phyloP scores from a whole-genome alignment of 2,888 invertebrate genomes.

The Lordiphosa fenestrarum region DNA sequence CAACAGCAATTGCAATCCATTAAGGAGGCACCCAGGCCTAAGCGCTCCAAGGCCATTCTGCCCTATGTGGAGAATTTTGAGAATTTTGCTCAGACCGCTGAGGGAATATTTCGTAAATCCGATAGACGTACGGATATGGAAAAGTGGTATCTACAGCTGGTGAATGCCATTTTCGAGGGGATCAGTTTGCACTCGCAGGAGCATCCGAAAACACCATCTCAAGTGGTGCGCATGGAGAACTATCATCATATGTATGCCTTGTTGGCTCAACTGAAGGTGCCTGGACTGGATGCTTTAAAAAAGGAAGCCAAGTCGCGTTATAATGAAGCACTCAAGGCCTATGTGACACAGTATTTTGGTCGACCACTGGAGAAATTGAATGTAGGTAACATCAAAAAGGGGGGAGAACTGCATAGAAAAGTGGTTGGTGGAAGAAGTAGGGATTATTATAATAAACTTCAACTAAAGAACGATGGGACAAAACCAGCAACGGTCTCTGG shows the following conservation, averaged over 20 bases:
- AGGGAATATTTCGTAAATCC: conserved; percentile 91
- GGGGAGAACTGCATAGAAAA: too few species aligned
- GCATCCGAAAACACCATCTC: conserved; percentile 94
- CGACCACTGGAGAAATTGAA: conserved; percentile 94
- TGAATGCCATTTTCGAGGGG: conserved; percentile 91
- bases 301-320: conserved; percentile 95
- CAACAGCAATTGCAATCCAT: conserved; percentile 90
- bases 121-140: conserved; percentile 94
- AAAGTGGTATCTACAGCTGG: conserved; percentile 92
- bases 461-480: too few species aligned
- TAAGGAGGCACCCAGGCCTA: conserved; percentile 86
- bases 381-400: conserved; percentile 81
- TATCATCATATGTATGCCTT: conserved; percentile 95
- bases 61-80: conserved; percentile 95
- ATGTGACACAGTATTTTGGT: conserved; percentile 97
- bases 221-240: conserved; percentile 97
- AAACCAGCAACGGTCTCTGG: too few species aligned
- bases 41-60: conserved; percentile 89
- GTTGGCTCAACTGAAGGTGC: conserved; percentile 93
- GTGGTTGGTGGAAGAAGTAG: too few species aligned
- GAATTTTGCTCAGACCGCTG: conserved; percentile 92
- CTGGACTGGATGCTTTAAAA: conserved; percentile 91
- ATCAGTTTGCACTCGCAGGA: conserved; percentile 89
- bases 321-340: conserved; percentile 92
- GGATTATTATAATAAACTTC: too few species aligned